Percentiles rank a stretch among this genome's conserved stretches.
These are phyloP conservation scores for Cephus rjabovi DNA, from an alignment of 2,888 invertebrate genomes.

Conservation along the genomic window DNA sequence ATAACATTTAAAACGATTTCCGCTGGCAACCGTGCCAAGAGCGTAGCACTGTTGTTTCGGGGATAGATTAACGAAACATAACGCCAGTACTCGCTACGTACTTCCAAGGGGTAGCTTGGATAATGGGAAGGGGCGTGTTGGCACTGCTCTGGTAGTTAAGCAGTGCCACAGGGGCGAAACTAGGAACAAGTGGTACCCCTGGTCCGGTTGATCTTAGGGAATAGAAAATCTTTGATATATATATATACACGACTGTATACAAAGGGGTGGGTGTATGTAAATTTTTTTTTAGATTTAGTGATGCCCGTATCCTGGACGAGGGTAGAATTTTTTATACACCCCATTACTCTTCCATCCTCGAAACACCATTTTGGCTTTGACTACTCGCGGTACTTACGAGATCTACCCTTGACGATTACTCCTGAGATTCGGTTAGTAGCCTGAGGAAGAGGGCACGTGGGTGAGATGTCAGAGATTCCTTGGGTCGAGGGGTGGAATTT, in stretches of 20 bases:
- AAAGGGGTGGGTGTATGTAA: neutral
- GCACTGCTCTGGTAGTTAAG: conserved; percentile 61
- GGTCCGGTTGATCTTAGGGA: neutral
- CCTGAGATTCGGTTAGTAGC: neutral
- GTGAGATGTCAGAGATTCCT: neutral
- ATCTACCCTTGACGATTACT: neutral
- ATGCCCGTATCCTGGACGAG: neutral
- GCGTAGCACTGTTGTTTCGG: conserved; percentile 63
- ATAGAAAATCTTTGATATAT: neutral
- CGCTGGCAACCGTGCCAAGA: conserved; percentile 66
- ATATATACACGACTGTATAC: neutral
- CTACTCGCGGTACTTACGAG: neutral
- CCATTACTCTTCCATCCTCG: neutral
- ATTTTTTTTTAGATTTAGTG: neutral
- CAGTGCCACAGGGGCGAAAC: conserved; percentile 32
- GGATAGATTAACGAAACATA: conserved; percentile 67
- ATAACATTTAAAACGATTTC: conserved; percentile 67
- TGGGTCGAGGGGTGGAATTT: neutral
- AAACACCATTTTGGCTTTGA: neutral
- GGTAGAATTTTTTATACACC: neutral
- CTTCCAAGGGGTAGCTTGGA: conserved; percentile 55
- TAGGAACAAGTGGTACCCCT: neutral
- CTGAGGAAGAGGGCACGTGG: neutral
- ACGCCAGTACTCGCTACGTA: conserved; percentile 60
- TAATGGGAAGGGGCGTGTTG: conserved; percentile 59